A percentile compares a stretch with the other conserved stretches of the same genome.
These are phyloP conservation scores for Chrysopilus asiliformis DNA, from an alignment of 2,888 invertebrate species.

Conservation along the genomic window DNA sequence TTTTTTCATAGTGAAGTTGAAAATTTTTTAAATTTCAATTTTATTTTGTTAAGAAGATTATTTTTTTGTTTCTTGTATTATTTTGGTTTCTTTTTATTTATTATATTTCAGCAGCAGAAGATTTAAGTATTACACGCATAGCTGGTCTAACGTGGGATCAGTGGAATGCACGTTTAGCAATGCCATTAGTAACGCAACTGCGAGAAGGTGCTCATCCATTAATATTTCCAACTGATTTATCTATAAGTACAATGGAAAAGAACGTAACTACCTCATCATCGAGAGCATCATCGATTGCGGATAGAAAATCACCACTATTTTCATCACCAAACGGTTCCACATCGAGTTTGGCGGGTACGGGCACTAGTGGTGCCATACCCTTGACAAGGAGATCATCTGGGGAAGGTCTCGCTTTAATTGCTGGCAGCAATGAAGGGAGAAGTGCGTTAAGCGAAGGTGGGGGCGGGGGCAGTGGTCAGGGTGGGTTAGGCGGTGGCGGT, in stretches of 20 bases:
- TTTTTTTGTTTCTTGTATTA: slow-evolving; percentile 10
- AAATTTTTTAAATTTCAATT: slow-evolving; percentile 4
- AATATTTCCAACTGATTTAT: slow-evolving; percentile 35
- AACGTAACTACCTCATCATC: slow-evolving; percentile 19
- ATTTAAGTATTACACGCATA: slow-evolving; percentile 59
- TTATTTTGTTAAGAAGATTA: slow-evolving; percentile 3
- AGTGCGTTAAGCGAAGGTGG: neutral
- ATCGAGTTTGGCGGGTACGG: slow-evolving; percentile 2
- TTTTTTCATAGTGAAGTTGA: slow-evolving; percentile 1
- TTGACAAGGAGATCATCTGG: slow-evolving; percentile 20
- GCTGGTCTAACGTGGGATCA: slow-evolving; percentile 56
- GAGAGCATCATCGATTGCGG: slow-evolving; percentile 19
- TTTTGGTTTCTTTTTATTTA: neutral
- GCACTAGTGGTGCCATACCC: slow-evolving; percentile 14
- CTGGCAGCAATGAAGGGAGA: neutral
- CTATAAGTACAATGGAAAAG: slow-evolving; percentile 27
- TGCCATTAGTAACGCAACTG: slow-evolving; percentile 50
- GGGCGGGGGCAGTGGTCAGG: neutral
- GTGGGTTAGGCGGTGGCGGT: neutral
- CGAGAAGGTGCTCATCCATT: slow-evolving; percentile 39
- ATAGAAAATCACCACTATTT: slow-evolving; percentile 20
- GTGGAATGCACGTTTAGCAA: slow-evolving; percentile 61
- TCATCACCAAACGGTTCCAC: slow-evolving; percentile 13
- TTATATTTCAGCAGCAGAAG: slow-evolving; percentile 39
- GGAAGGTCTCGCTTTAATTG: neutral